A percentile compares a stretch with the other conserved stretches of the same genome.
These are phyloP conservation scores for Gymnoscopelus microlampas DNA, from an alignment of 2,797 vertebrate species.

Conservation along the genomic window DNA sequence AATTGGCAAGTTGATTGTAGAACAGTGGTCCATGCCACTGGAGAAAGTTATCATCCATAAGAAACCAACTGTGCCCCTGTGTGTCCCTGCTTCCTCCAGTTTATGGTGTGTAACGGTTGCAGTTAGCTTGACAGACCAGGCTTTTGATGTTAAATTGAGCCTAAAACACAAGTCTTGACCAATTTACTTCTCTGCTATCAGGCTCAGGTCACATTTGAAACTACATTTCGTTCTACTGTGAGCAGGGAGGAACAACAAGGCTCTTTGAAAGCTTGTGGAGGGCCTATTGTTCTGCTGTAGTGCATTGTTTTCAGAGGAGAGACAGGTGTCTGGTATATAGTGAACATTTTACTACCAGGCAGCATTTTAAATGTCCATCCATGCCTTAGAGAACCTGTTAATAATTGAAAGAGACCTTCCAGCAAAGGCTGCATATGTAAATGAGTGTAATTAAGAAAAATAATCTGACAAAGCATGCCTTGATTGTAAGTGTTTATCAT, in stretches of 20 bases:
- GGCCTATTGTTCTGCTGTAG: slow-evolving; percentile 27
- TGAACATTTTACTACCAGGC: neutral
- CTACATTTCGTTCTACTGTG: slow-evolving; percentile 26
- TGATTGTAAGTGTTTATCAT: slow-evolving; percentile 54
- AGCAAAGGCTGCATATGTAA: slow-evolving; percentile 28
- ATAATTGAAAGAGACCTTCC: slow-evolving; percentile 40
- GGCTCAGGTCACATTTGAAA: slow-evolving; percentile 26
- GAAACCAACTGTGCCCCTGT: neutral
- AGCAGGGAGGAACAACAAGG: slow-evolving; percentile 21
- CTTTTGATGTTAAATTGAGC: slow-evolving; percentile 73
- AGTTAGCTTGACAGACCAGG: slow-evolving; percentile 40
- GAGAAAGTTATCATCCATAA: neutral
- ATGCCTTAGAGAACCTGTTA: slow-evolving; percentile 17
- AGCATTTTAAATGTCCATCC: neutral
- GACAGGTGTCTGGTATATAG: neutral
- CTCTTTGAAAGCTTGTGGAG: slow-evolving; percentile 41
- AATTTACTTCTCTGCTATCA: slow-evolving; percentile 36
- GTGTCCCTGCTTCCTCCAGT: slow-evolving; percentile 16
- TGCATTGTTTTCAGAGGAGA: slow-evolving; percentile 4
- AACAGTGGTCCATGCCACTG: neutral
- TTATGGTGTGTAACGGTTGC: slow-evolving; percentile 16
- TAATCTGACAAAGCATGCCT: slow-evolving; percentile 45
- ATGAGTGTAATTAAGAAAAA: slow-evolving; percentile 51
- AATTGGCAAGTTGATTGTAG: neutral
- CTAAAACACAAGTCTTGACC: slow-evolving; percentile 65